A percentile compares a stretch with the other conserved stretches of the same genome.
Evolutionary conservation across 1,140 invertebrate genomes (phyloP).

Genomic region (Lepidostoma basale): DNA sequence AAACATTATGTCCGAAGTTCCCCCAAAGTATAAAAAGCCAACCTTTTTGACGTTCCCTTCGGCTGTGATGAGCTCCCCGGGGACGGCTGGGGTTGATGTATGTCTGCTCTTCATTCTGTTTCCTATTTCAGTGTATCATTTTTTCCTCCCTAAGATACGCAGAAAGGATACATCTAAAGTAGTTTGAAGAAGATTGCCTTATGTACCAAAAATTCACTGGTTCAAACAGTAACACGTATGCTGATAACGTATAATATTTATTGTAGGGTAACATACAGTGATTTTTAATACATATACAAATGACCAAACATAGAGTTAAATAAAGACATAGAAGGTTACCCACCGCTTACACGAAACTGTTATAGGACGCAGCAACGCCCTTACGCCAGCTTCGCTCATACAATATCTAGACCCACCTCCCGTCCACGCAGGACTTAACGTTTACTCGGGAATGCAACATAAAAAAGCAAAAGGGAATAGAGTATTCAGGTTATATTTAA

Average conservation of each 20-base stretch:
- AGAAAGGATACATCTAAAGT: not conserved
- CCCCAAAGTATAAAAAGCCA: not conserved
- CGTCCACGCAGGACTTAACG: not conserved
- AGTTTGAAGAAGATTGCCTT: not conserved
- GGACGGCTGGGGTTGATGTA: conserved; percentile 40
- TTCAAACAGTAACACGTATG: not conserved
- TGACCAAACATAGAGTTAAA: no score
- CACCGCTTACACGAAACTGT: no score
- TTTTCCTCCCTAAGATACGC: conserved; percentile 21
- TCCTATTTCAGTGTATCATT: conserved; percentile 29
- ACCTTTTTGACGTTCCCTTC: not conserved
- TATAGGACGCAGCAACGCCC: no score
- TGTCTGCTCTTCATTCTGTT: conserved; percentile 33
- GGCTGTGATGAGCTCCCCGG: conserved; percentile 39
- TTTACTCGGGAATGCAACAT: not conserved
- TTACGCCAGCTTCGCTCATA: no score
- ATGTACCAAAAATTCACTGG: no score
- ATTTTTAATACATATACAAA: no score
- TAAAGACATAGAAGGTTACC: no score
- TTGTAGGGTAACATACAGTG: no score
- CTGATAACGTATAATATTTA: not conserved
- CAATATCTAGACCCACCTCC: no score
- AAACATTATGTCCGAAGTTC: not conserved
- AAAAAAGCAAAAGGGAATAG: no score
- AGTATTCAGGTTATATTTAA: no score